Conservation (phyloP, 2,113 vertebrate genomes). For the Varanus komodoensis region DNA sequence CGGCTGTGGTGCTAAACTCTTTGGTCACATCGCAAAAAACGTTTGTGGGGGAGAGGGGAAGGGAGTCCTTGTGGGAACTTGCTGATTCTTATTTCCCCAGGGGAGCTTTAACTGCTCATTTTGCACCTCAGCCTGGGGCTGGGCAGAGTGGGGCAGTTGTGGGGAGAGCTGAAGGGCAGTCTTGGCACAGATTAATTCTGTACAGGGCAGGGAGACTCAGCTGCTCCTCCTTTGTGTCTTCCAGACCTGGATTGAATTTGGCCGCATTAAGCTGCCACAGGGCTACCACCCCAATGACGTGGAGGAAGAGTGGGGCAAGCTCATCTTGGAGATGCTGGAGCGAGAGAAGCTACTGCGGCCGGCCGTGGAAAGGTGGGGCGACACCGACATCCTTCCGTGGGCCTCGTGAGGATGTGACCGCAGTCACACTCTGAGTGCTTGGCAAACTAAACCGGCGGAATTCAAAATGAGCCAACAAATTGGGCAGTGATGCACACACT, state of each 20-base stretch:
- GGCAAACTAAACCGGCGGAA: neutral
- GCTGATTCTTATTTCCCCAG: neutral
- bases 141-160: neutral
- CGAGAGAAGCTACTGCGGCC: constrained; percentile 93
- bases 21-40: neutral
- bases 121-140: neutral
- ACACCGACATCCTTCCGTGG: neutral
- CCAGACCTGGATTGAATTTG: constrained; percentile 97
- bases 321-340: constrained; percentile 98
- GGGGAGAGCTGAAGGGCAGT: neutral
- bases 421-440: neutral
- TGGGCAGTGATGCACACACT: neutral
- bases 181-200: neutral
- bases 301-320: constrained; percentile 98
- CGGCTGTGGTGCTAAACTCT: neutral
- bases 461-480: neutral
- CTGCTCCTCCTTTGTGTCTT: neutral
- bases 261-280: constrained; percentile 93
- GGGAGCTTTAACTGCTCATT: neutral
- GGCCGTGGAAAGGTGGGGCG: constrained; percentile 89
- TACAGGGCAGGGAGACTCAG: neutral
- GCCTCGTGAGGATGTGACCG: too few relatives aligned
- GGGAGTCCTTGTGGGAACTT: neutral
- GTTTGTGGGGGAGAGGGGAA: neutral
- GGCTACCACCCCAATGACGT: constrained; percentile 95